Evolutionary conservation across 2,888 invertebrate genomes (phyloP).

Genomic region (Dexiosoma caninum): DNA sequence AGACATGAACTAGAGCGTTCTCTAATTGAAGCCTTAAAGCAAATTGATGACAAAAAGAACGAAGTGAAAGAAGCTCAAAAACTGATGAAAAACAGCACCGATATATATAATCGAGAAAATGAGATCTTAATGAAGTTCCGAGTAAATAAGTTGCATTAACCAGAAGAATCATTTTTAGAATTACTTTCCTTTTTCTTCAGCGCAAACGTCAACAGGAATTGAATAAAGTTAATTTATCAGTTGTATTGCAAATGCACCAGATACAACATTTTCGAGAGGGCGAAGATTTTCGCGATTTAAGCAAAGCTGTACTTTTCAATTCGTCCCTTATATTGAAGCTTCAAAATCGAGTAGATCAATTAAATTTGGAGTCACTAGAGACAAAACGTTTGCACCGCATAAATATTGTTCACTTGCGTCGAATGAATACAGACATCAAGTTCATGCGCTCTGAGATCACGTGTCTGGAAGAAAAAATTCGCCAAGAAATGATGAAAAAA

Average conservation of each 20-base stretch:
- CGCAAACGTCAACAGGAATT: conserved; percentile 82
- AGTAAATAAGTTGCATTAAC: conserved; percentile 76
- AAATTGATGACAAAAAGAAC: conserved; percentile 80
- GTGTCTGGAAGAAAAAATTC: conserved; percentile 80
- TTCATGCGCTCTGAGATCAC: conserved; percentile 82
- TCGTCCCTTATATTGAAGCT: conserved; percentile 80
- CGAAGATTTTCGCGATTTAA: conserved; percentile 77
- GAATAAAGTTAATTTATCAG: conserved; percentile 86
- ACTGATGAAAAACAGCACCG: conserved; percentile 80
- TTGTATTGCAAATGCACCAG: conserved; percentile 85
- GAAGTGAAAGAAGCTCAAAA: conserved; percentile 82
- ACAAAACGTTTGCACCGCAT: conserved; percentile 83
- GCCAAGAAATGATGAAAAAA: conserved; percentile 79
- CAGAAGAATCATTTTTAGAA: neutral
- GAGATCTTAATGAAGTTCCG: conserved; percentile 82
- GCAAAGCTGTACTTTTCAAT: conserved; percentile 82
- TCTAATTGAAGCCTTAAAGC: conserved; percentile 80
- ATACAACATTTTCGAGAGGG: conserved; percentile 80
- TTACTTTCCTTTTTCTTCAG: conserved; percentile 76
- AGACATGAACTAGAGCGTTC: conserved; percentile 81
- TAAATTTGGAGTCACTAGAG: conserved; percentile 82
- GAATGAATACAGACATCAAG: conserved; percentile 84
- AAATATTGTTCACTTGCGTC: conserved; percentile 83
- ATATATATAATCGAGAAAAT: conserved; percentile 80
- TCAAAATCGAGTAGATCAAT: conserved; percentile 81